Percentiles rank a stretch among this genome's conserved stretches.
Evolutionary conservation across 2,113 vertebrate genomes (phyloP).

Genomic region (Bettongia penicillata): DNA sequence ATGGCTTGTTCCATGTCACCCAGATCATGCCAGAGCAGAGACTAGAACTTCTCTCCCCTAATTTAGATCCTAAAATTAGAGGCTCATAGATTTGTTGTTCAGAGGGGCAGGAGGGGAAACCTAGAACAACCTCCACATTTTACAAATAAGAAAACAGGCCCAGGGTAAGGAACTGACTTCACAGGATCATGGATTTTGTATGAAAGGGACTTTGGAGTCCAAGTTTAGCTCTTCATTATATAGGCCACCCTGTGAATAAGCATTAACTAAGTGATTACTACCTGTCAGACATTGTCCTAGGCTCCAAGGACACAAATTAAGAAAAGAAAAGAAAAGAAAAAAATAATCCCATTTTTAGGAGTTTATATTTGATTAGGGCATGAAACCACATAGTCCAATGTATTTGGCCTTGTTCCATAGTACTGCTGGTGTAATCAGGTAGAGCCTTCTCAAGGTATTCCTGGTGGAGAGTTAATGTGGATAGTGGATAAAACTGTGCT

Average conservation of each 20-base stretch:
- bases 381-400: no score
- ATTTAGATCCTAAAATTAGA: not conserved
- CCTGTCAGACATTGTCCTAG: not conserved
- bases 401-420: no score
- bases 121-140: not conserved
- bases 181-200: not conserved
- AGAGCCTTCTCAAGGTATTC: no score
- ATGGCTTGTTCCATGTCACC: not conserved
- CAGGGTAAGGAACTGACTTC: not conserved
- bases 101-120: not conserved
- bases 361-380: no score
- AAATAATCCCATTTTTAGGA: no score
- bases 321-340: not conserved
- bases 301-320: not conserved
- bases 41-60: not conserved
- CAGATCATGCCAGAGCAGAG: not conserved
- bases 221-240: not conserved
- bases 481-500: no score
- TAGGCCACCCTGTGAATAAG: not conserved
- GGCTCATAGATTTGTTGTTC: not conserved
- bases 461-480: no score
- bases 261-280: no score
- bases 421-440: no score
- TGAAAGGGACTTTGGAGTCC: not conserved
- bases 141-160: not conserved